Evolutionary conservation across 2,113 vertebrate genomes (phyloP).

Genomic region (Acanthochromis polyacanthus): DNA sequence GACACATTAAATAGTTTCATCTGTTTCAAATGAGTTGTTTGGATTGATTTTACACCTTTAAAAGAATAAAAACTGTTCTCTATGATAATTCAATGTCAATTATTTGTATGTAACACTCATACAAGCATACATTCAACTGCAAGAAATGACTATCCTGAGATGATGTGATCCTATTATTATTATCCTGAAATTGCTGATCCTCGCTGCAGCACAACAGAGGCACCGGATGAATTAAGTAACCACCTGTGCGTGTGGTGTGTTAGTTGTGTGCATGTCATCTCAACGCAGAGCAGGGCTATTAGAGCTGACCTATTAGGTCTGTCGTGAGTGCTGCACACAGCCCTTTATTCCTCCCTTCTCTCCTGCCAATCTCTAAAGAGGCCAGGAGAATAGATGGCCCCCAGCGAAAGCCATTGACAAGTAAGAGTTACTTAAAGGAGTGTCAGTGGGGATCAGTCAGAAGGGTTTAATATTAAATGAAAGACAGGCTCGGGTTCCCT

Average conservation of each 20-base stretch:
- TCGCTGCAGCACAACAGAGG: neutral
- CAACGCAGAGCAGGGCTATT: slow-evolving; percentile 45
- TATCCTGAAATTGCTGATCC: slow-evolving; percentile 6
- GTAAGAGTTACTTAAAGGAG: slow-evolving; percentile 81
- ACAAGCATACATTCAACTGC: neutral
- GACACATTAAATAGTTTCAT: no score
- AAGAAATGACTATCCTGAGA: neutral
- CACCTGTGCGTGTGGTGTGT: slow-evolving; percentile 19
- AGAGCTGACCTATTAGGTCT: slow-evolving; percentile 51
- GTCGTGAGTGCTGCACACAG: slow-evolving; percentile 46
- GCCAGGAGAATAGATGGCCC: slow-evolving; percentile 52
- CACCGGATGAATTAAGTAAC: slow-evolving; percentile 25
- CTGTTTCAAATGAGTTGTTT: no score
- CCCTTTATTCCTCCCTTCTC: slow-evolving; percentile 40
- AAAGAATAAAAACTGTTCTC: no score
- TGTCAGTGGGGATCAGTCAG: slow-evolving; percentile 65
- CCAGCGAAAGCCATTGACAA: slow-evolving; percentile 58
- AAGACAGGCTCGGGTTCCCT: slow-evolving; percentile 71
- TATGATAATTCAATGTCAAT: no score
- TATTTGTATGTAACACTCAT: no score
- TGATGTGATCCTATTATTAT: neutral
- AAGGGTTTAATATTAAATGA: slow-evolving; percentile 79
- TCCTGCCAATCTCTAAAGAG: slow-evolving; percentile 38
- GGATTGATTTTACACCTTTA: no score
- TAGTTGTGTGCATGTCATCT: slow-evolving; percentile 31